Base-by-base conservation (phyloP, 35 echinoderm and acorn worm species). In the Apostichopus japonicus region DNA sequence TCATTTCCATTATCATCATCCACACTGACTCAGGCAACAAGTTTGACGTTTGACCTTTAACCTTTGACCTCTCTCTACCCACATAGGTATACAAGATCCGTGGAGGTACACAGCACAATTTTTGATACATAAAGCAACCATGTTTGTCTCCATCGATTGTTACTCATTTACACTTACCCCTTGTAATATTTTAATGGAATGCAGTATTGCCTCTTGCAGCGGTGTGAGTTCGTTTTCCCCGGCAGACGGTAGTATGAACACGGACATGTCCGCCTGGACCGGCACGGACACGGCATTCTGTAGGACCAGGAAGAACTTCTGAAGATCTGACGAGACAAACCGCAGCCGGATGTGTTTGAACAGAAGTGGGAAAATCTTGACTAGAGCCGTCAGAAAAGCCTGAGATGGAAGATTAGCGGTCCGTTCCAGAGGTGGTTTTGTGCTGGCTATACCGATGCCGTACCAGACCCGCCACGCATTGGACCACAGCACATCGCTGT, bases 401-500 rank as follows among this genome's bases (percentile, higher is more conserved):
- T 98, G 96, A 16, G 94, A 92, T 17, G 96, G 96, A 19, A 98
- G 92, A 6, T 82, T 87, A 23, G 80, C 84, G 7, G 90, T 92
- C 14, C 91, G 87, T 77, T 95, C 92, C 33, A 56, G 75, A 6
- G 97, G 94, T 10, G 96, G 96, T 57, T 90, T 94, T 1, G 97
- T 96, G 76, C 93, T 94, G 59, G 91, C 86, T 24, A 90, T 96
- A 8, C 97, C 97, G 58, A 98, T 98, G 73, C 91, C 92, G 87
- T 96, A 87, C 97, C 97, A 98, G 1, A 98, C 97, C 11, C 97
- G 76, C 97, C 97, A 98, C 1, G 97, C 97, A n/a, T 90, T 98
- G 14, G 97, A 94, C 97, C 97, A 98, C 75, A 98, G 77, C 10
- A 93, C 93, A 75, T 91, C 86, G 71, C 94, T 93, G 52, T 98